Percentiles rank a stretch among this genome's conserved stretches.
These are phyloP conservation scores for Phrynosoma blainvillii DNA, from an alignment of 2,113 vertebrate species.

Conservation along the genomic window DNA sequence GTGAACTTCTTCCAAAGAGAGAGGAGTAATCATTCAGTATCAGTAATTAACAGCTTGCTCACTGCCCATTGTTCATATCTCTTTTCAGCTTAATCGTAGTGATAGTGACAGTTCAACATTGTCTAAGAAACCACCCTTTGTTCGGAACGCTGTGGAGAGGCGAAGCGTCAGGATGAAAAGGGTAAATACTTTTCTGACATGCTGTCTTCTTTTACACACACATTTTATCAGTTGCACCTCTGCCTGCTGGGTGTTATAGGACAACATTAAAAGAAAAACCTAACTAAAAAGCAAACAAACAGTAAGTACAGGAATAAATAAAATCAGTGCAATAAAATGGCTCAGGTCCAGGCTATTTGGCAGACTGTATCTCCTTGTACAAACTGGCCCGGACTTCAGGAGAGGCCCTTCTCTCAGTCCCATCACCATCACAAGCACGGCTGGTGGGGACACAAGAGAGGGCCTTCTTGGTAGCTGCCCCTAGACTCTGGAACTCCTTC, in stretches of 20 bases:
- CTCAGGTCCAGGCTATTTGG: neutral
- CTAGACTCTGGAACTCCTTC: too few species aligned
- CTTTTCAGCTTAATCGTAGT: constrained; percentile 91
- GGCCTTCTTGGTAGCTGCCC: too few species aligned
- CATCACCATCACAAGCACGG: too few species aligned
- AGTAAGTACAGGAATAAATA: neutral
- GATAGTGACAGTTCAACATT: constrained; percentile 98
- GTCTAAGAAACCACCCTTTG: constrained; percentile 93
- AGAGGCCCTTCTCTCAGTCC: too few species aligned
- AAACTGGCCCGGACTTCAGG: too few species aligned
- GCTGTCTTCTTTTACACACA: constrained; percentile 16
- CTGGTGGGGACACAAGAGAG: too few species aligned
- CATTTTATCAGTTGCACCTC: neutral
- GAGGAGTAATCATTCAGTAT: neutral
- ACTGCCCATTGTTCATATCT: neutral
- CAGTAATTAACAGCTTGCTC: neutral
- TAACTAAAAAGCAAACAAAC: neutral
- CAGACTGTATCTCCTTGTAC: too few species aligned
- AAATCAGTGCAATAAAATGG: neutral
- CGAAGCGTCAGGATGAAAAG: constrained; percentile 94
- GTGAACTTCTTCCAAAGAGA: neutral
- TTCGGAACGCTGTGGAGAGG: constrained; percentile 93
- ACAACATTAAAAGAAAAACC: neutral
- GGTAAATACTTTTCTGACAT: constrained; percentile 72
- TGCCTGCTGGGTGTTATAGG: neutral